Base-by-base conservation (phyloP, 1,140 invertebrate genomes). In the Pteromalus puparum region DNA sequence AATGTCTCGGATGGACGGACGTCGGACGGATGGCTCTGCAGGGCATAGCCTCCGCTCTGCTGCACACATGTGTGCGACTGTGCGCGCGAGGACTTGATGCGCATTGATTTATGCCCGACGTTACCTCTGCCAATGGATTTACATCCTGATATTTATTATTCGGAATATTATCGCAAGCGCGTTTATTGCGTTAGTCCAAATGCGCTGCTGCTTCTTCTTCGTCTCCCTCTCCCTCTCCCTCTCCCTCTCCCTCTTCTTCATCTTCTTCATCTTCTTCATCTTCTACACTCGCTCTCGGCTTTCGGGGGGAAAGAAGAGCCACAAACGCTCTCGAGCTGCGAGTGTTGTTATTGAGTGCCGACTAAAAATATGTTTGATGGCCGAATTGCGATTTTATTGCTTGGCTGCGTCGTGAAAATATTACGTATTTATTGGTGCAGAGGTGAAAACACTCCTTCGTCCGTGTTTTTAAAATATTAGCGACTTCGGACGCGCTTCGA, bases 131-230 rank as follows among this genome's bases (percentile, higher is more conserved):
- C 92, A 92, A 92, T 92, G 91, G 91, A 93, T 93, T 93, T 93
- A 92, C 91, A 93, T 92, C 90, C 88, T 89, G 89, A 92, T 93
- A 92, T 93, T 93, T 93, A 93, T 93, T 93, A 92, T 93, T 91
- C 91, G 91, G 74, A 92, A 92, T 92, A 93, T 92, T 93, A 92
- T 92, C 91, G 91, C 89, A 89, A 61, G 53, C 87, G 90, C 89
- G 88, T 92, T 93, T 93, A 93, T 93, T 92, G 91, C 91, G 90
- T 90, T 92, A 91, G 74, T 67, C 82, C 82, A 83, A 83, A 81
- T 81, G 80, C 70, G 53, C 53, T n/a, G 53, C 53, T 61, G 53
- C 24, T 70, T 12, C 26, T 70, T 24, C 38, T 42, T 42, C n/a
- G 9, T 72, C 76, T 86, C 79, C 75, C n/a, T 74, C 72, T 65